Evolutionary conservation across 2,113 vertebrate species (phyloP), one percentile per base, ranked within the genome.

Genomic region (Pseudolaguvia tuberculata): DNA sequence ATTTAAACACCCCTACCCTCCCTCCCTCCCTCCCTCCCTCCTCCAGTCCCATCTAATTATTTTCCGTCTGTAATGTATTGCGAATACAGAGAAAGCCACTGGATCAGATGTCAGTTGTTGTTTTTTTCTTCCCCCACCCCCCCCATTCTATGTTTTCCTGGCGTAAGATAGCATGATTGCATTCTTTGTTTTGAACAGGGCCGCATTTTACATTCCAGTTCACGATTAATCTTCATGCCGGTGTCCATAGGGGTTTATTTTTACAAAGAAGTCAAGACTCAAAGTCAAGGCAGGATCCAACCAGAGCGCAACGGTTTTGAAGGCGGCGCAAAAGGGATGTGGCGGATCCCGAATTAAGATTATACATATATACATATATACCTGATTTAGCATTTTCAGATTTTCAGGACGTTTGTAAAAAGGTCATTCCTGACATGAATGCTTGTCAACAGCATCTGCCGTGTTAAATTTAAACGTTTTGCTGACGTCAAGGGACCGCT

Each of bases 401-500:
- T 58, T 35, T 39, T 35, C 48, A 9, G 58, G 74, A 13, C 29
- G 4, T 47, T 80, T 20, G 27, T 5, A 87, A 76, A 42, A 67
- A 79, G 76, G 68, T 75, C 69, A 82, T 90, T 89, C 87, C 83
- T 88, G 74, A 86, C 84, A 85, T 91, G 82, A 81, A 87, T 86
- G 80, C 87, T 86, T 88, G 85, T 94, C 93, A 91, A 79, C 91
- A 90, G 88, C 89, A 91, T 92, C 89, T 92, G 39, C 76, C 81
- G 82, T 82, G 88, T 85, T 90, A 91, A 93, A 93, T 91, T 91
- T 87, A 92, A 90, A 87, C 85, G 86, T 83, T 85, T 85, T 83
- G 29, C 47, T 93, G 93, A 94, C 92, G 90, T 92, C 92, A 92
- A 83, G 85, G 81, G 82, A 82, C 82, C 79, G 63, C 79, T 85